phyloP scores from a whole-genome alignment of 2,888 invertebrate genomes.

The Sepioteuthis lessoniana region DNA sequence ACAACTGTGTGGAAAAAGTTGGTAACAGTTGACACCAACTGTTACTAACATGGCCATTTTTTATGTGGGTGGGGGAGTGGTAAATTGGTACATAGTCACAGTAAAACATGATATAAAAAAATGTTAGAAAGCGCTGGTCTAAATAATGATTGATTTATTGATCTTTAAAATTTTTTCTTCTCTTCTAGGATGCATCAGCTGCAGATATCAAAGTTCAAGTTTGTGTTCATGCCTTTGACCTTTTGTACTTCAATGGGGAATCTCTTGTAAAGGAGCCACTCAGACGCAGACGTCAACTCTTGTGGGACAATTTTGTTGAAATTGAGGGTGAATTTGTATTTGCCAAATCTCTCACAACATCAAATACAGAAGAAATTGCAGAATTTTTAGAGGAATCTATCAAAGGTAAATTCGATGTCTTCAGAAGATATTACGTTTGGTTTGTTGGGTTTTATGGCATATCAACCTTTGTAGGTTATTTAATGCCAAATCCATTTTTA shows the following conservation, averaged over 20 bases:
- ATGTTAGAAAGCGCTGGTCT: too few species aligned
- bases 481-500: too few species aligned
- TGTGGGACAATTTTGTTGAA: conserved; percentile 78
- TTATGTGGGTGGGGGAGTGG: too few species aligned
- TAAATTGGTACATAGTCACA: too few species aligned
- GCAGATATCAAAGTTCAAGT: conserved; percentile 89
- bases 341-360: conserved; percentile 88
- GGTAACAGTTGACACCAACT: too few species aligned
- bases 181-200: conserved; percentile 82
- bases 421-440: too few species aligned
- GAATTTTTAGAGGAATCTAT: conserved; percentile 94
- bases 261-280: conserved; percentile 88
- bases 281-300: conserved; percentile 82
- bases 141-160: too few species aligned
- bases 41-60: too few species aligned
- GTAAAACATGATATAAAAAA: too few species aligned
- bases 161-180: not conserved
- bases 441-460: too few species aligned
- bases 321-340: conserved; percentile 88
- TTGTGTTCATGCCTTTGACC: conserved; percentile 96
- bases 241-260: conserved; percentile 91
- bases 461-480: too few species aligned
- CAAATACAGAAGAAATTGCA: conserved; percentile 91
- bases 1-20: too few species aligned
- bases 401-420: conserved; percentile 79